Percentiles rank a stretch among this genome's conserved stretches.
Evolutionary conservation across 2,113 vertebrate species (phyloP).

Genomic region (Chlamydotis undulata): DNA sequence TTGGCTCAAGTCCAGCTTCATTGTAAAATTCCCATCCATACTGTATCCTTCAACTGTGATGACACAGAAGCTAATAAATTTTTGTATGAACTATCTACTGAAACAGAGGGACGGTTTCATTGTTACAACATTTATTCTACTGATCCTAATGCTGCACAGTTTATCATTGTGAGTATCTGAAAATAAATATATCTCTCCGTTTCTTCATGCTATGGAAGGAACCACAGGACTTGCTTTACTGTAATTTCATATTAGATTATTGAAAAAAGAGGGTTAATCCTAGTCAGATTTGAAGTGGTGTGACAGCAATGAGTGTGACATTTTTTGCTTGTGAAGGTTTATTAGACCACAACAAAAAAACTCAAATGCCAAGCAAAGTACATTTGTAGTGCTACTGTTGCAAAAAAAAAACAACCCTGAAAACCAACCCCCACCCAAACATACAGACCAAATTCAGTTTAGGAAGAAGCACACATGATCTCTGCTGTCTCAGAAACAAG

Average conservation of each 20-base stretch:
- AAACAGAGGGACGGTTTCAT: constrained; percentile 78
- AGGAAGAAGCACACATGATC: neutral
- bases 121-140: constrained; percentile 59
- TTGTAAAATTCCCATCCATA: constrained; percentile 75
- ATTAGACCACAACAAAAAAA: neutral
- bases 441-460: neutral
- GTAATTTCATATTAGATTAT: neutral
- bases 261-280: neutral
- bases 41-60: constrained; percentile 81
- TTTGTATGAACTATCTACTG: constrained; percentile 73
- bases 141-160: constrained; percentile 33
- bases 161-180: constrained; percentile 68
- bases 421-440: neutral
- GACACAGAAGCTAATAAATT: constrained; percentile 78
- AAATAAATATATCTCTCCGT: neutral
- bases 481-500: neutral
- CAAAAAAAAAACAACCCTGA: neutral
- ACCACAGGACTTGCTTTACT: neutral
- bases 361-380: neutral
- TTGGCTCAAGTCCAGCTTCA: constrained; percentile 60
- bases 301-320: neutral
- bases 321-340: neutral
- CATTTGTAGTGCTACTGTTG: neutral
- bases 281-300: neutral
- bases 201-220: neutral